Evolutionary conservation across 2,113 vertebrate genomes (phyloP).

Genomic region (Burhinus bistriatus): DNA sequence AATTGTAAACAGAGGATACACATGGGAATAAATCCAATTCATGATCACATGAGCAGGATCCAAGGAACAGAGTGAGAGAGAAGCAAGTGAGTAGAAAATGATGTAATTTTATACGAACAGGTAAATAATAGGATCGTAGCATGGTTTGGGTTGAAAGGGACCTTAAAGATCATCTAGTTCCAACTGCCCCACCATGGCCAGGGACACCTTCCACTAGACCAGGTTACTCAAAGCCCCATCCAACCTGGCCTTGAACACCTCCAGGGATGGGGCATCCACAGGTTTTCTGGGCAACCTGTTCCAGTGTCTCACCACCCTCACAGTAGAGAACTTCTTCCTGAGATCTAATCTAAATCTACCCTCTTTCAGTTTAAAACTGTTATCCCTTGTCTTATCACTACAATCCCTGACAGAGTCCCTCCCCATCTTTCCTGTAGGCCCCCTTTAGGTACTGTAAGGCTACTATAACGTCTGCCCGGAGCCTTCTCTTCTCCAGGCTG

Average conservation of each 20-base stretch:
- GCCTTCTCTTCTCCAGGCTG: neutral
- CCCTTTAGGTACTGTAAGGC: neutral
- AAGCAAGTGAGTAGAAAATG: neutral
- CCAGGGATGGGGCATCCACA: neutral
- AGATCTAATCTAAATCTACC: neutral
- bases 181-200: neutral
- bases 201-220: neutral
- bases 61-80: neutral
- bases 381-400: neutral
- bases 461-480: accelerated
- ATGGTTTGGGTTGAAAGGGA: neutral
- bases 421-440: neutral
- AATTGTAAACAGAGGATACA: neutral
- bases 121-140: neutral
- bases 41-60: neutral
- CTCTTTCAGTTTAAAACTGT: neutral
- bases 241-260: neutral
- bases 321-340: neutral
- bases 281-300: neutral
- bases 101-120: neutral
- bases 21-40: neutral
- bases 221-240: neutral
- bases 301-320: neutral
- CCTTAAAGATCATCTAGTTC: neutral
- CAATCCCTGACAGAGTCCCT: accelerated